phyloP scores from a whole-genome alignment of 2,888 invertebrate species.

The Microctonus hyperodae region DNA sequence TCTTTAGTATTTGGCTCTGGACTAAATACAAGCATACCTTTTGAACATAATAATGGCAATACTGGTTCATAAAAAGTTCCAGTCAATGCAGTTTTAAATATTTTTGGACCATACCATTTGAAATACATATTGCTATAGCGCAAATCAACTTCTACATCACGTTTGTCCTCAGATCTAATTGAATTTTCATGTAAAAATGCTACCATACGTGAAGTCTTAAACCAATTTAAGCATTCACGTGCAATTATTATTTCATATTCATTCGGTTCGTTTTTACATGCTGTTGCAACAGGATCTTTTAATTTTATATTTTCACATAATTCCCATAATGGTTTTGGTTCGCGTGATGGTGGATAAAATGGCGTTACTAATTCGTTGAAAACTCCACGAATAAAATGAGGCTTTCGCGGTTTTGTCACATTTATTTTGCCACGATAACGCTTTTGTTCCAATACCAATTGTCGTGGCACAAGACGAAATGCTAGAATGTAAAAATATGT shows the following conservation, averaged over 20 bases:
- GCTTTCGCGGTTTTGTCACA: conserved; percentile 75
- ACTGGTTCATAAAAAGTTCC: conserved; percentile 75
- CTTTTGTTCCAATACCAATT: conserved; percentile 64
- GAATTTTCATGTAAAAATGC: conserved; percentile 78
- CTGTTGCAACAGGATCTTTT: conserved; percentile 41
- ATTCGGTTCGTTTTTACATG: conserved; percentile 59
- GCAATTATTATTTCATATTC: conserved; percentile 78
- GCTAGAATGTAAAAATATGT: conserved; percentile 54
- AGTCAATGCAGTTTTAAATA: conserved; percentile 72
- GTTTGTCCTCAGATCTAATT: conserved; percentile 71
- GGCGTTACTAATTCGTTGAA: conserved; percentile 74
- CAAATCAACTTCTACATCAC: conserved; percentile 70
- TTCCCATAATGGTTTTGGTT: conserved; percentile 61
- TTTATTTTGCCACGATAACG: conserved; percentile 81
- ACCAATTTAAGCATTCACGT: conserved; percentile 74
- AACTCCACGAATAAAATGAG: conserved; percentile 74
- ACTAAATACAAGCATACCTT: conserved; percentile 75
- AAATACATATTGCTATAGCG: conserved; percentile 75
- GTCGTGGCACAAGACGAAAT: conserved; percentile 49
- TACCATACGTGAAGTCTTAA: conserved; percentile 75
- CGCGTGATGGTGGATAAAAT: conserved; percentile 63
- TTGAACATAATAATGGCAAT: conserved; percentile 70
- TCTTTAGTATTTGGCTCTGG: conserved; percentile 70
- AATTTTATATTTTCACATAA: conserved; percentile 63
- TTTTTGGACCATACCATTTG: conserved; percentile 71